phyloP scores from a whole-genome alignment of 2,888 invertebrate species.

The Agriopis leucophaearia region DNA sequence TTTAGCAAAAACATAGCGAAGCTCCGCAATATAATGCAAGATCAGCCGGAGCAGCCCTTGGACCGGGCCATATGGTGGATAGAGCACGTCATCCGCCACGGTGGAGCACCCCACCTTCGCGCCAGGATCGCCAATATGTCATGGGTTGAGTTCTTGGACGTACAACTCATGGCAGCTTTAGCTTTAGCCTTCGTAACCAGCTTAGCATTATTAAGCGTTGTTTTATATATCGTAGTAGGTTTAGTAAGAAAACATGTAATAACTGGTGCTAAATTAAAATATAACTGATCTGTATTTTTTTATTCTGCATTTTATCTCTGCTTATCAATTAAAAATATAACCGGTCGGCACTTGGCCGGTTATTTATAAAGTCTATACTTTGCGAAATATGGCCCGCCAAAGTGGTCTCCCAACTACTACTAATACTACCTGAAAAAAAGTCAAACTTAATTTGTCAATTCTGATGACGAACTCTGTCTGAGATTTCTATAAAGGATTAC shows the following conservation, averaged over 20 bases:
- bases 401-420: too few species aligned
- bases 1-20: slow-evolving; percentile 29
- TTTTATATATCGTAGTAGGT: slow-evolving; percentile 5
- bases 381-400: too few species aligned
- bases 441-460: too few species aligned
- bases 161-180: slow-evolving; percentile 14
- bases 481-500: too few species aligned
- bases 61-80: slow-evolving; percentile 53
- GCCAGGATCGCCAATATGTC: slow-evolving; percentile 49
- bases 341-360: too few species aligned
- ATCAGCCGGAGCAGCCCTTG: slow-evolving; percentile 46
- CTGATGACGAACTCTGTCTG: too few species aligned
- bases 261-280: slow-evolving; percentile 22
- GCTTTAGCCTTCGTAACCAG: background rate
- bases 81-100: slow-evolving; percentile 51
- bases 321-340: too few species aligned
- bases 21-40: slow-evolving; percentile 43
- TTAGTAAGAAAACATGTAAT: slow-evolving; percentile 12
- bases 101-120: slow-evolving; percentile 50
- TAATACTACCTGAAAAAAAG: too few species aligned
- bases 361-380: too few species aligned
- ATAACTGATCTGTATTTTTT: slow-evolving; percentile 10
- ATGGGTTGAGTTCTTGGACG: slow-evolving; percentile 38
- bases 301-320: too few species aligned
- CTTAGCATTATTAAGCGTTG: background rate